Evolutionary conservation across 2,797 vertebrate species (phyloP), one percentile per base, ranked within the genome.

Genomic region (Garrulus glandarius): DNA sequence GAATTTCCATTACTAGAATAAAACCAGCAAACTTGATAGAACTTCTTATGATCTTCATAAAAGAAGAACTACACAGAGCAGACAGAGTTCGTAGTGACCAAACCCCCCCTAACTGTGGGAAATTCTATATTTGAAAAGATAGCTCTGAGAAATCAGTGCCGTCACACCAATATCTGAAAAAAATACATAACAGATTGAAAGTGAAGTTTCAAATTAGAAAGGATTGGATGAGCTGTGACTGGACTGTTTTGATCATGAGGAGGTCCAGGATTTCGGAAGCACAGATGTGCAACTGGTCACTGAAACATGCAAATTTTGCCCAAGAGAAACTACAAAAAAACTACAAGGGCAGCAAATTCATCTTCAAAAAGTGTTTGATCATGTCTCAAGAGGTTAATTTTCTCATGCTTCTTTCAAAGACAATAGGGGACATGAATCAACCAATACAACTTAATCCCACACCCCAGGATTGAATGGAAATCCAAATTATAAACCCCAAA

Each of bases 51-150:
- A 1, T 47, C 37, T 23, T 76, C 60, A 29, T 14, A 27, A 74
- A 60, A 43, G 5, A n/a, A 9, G 14, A 89, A 13, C 19, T 18
- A 26, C 20, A 52, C 1, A 41, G 52, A 80, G 24, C 63, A 59
- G 39, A 9, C 19, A 47, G 39, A 15, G 21, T 44, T 5, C 63
- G 24, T 2, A 77, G 32, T 7, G 39, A 43, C 9, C 21, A 41
- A 53, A 34, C 0, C 3, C 1, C 4, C 7, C 8, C 3, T 2
- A 20, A 9, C 0, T 36, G 6, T 10, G 21, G 9, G 29, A 61
- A 86, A 80, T 17, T 16, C 27, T 56, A 0, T 8, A 3, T 29
- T 61, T 88, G 32, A 1, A 32, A 60, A 76, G 18, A 43, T 0
- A 32, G 9, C 43, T 44, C 44, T 53, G 44, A 83, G 59, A 76